Conservation (phyloP, 2,888 invertebrate species). For the Metopia argyrocephala region DNA sequence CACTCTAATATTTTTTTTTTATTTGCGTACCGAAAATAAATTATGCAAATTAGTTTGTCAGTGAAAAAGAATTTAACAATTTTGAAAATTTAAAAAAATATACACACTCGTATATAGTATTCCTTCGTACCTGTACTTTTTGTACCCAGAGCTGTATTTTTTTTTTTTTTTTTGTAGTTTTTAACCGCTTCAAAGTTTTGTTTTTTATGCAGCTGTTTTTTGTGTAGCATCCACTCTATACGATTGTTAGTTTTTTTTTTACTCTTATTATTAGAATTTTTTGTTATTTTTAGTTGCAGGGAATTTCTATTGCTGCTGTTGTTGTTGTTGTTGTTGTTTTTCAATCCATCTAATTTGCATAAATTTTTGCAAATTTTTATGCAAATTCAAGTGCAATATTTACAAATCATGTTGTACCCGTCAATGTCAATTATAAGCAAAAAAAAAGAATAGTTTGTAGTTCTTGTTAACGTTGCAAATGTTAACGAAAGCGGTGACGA, state of each 20-base stretch:
- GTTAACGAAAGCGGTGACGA: background rate
- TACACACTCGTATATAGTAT: too few relatives aligned
- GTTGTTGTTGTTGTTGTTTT: conserved; percentile 21
- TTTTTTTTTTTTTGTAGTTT: conserved; percentile 6
- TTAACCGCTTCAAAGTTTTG: conserved; percentile 31
- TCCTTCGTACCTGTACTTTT: conserved; percentile 35
- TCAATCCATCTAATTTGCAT: conserved; percentile 73
- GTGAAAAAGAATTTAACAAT: conserved; percentile 16
- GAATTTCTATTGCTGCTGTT: too few relatives aligned
- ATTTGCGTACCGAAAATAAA: too few relatives aligned
- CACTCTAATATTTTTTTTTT: conserved; percentile 33
- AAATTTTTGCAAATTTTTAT: conserved; percentile 66
- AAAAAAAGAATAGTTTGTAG: too few relatives aligned
- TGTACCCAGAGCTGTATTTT: background rate
- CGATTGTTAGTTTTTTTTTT: conserved; percentile 4
- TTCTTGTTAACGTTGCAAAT: conserved; percentile 59
- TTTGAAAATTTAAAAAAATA: background rate
- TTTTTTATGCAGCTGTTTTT: conserved; percentile 51
- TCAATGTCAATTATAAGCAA: conserved; percentile 75
- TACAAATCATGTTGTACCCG: conserved; percentile 75
- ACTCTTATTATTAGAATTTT: conserved; percentile 29
- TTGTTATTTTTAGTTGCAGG: too few relatives aligned
- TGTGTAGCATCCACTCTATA: conserved; percentile 2
- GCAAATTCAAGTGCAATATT: conserved; percentile 70
- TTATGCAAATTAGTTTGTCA: conserved; percentile 57